Conservation (phyloP, 30 jellyfish, hydroid and myxozoan genomes). For the Chrysaora quinquecirrha region DNA sequence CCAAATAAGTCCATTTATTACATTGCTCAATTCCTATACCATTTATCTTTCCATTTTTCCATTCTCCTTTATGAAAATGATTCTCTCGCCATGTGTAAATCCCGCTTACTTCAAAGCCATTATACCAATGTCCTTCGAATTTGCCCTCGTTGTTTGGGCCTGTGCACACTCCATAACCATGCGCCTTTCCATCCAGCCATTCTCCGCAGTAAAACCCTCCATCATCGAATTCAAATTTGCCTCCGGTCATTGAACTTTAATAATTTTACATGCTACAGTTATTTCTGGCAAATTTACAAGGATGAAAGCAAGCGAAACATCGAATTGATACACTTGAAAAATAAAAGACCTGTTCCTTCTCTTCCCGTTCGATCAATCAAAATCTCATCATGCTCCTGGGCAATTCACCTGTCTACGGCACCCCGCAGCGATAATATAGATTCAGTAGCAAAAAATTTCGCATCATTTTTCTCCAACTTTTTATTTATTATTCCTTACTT, state of each 20-base stretch:
- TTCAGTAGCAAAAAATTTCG: too few species aligned
- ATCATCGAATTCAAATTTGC: slow-evolving; percentile 95
- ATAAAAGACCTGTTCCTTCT: too few species aligned
- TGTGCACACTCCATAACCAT: slow-evolving; percentile 94
- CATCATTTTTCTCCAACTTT: too few species aligned
- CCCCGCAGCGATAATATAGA: too few species aligned
- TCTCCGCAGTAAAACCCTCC: slow-evolving; percentile 97
- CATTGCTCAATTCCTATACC: slow-evolving; percentile 86
- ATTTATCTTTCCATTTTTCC: slow-evolving; percentile 90
- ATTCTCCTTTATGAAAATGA: slow-evolving; percentile 79
- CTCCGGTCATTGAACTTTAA: slow-evolving; percentile 96
- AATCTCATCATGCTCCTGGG: too few species aligned
- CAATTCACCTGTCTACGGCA: too few species aligned
- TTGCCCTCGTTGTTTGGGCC: slow-evolving; percentile 94
- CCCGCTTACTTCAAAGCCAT: slow-evolving; percentile 92
- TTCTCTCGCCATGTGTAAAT: slow-evolving; percentile 90
- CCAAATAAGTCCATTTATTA: slow-evolving; percentile 64
- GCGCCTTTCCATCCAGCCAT: slow-evolving; percentile 96
- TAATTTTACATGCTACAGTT: too few species aligned
- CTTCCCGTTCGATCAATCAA: too few species aligned
- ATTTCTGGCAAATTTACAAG: too few species aligned
- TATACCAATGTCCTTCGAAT: slow-evolving; percentile 91
- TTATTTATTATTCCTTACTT: too few species aligned
- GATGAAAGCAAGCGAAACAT: too few species aligned
- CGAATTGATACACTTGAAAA: too few species aligned